These are phyloP conservation scores for Indicator indicator DNA, from an alignment of 2,113 vertebrate species.

Conservation along the genomic window DNA sequence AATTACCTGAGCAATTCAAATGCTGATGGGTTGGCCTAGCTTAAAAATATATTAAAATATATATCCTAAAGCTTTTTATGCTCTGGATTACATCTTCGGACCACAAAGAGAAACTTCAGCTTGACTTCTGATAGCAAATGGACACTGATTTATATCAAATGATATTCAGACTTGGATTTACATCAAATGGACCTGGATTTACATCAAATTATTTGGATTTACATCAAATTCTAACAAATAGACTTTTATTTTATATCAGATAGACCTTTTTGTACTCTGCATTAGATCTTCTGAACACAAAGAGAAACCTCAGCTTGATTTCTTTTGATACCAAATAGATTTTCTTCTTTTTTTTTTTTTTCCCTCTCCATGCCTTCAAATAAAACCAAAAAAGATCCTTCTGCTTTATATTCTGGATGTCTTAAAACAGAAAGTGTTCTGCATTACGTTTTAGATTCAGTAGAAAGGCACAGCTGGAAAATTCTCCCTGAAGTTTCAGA, in stretches of 20 bases:
- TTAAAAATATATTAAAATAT: background rate
- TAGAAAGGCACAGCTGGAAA: background rate
- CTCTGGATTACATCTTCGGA: background rate
- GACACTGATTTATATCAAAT: too few relatives aligned
- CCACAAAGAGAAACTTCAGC: background rate
- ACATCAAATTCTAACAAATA: too few relatives aligned
- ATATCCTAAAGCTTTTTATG: background rate
- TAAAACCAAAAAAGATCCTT: background rate
- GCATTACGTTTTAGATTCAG: background rate
- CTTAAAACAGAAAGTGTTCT: too few relatives aligned
- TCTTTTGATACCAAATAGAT: background rate
- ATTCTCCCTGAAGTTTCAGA: background rate
- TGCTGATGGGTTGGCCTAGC: background rate
- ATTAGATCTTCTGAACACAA: background rate
- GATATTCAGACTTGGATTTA: too few relatives aligned
- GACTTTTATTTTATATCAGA: too few relatives aligned
- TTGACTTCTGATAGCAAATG: too few relatives aligned
- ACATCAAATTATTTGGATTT: too few relatives aligned
- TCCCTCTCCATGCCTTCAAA: background rate
- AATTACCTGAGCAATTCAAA: background rate
- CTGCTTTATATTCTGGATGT: background rate
- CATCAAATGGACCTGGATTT: too few relatives aligned
- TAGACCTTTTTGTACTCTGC: too few relatives aligned
- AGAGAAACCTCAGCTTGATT: background rate
- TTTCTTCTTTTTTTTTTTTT: background rate